These are phyloP conservation scores for Amblyjoppa fuscipennis DNA, from an alignment of 2,888 invertebrate species.

Conservation along the genomic window DNA sequence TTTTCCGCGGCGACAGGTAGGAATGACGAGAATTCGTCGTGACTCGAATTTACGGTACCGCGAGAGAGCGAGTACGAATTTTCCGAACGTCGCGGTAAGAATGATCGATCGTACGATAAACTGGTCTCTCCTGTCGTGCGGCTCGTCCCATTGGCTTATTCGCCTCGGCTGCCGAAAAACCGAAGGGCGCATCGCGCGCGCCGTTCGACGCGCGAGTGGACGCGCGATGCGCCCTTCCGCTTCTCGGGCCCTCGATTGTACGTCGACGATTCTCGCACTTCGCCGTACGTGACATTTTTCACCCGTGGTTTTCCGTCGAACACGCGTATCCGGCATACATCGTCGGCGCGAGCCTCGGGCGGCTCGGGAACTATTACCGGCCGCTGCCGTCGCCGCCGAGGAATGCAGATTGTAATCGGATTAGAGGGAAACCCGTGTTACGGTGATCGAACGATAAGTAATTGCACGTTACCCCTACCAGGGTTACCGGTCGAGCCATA, in stretches of 20 bases:
- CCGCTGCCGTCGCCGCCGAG: not conserved
- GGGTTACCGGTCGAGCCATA: not conserved
- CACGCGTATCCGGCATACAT: not conserved
- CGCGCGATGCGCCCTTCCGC: too few species aligned
- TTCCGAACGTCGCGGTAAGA: conserved; percentile 1
- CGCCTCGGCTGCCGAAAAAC: too few species aligned
- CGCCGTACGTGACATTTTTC: conserved; percentile 9
- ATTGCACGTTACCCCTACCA: not conserved
- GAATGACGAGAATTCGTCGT: conserved; percentile 25
- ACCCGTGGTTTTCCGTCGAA: not conserved
- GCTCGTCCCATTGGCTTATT: not conserved
- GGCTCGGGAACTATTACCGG: not conserved
- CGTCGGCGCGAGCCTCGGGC: not conserved
- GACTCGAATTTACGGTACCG: conserved; percentile 6
- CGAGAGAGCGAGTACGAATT: conserved; percentile 1
- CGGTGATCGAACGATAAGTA: conserved; percentile 14
- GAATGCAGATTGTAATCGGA: conserved; percentile 21
- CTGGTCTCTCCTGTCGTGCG: not conserved
- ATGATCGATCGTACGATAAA: conserved; percentile 21
- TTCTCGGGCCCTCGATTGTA: too few species aligned
- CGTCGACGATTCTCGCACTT: not conserved
- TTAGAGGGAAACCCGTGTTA: conserved; percentile 9
- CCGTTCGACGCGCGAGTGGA: not conserved
- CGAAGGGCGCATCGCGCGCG: not conserved
- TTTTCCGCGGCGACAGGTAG: not conserved